Evolutionary conservation across 2,113 vertebrate genomes (phyloP), one percentile per base, ranked within the genome.

Genomic region (Calyptommatus sinebrachiatus): DNA sequence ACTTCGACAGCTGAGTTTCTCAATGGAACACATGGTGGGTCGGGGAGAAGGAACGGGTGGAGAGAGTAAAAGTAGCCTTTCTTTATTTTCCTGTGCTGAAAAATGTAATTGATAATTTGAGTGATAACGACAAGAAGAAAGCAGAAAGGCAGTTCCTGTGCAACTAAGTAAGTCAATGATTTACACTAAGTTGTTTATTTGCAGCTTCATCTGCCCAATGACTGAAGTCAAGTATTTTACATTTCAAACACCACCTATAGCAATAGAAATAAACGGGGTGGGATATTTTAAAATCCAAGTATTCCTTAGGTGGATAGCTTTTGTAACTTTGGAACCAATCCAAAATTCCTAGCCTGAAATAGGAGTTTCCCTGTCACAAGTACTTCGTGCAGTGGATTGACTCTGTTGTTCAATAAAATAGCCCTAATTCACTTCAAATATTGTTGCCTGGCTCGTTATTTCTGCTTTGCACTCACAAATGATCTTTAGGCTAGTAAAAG

Each of bases 1-100:
- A 76, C 62, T 61, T 66, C 69, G 83, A 84, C 70, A 84, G 84
- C 78, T 87, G 81, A 73, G 86, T 28, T 81, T 81, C 65, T 81
- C 79, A 81, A 75, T 75, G 72, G 85, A 83, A 89, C 85, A 82
- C 57, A 75, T 11, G 7, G 74, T 83, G 18, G 82, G 29, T 9
- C 4, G 50, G 53, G 18, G 16, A 18, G 53, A 18, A 14, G 18
- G 53, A 18, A 18, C 1, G 73, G 14, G 26, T 79, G 73, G 50
- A 73, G 76, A 50, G 63, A 70, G 80, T 8, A 4, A 29, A 76
- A 79, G 66, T 48, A 20, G 20, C 0, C 48, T 81, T 72, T 65
- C 78, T 80, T 81, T 81, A 74, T 68, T 75, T 68, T 75, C 79
- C 74, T 68, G 28, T 22, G 63, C 63, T 66, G 66, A 68, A 81